Conservation (phyloP, 2,113 vertebrate species). For the Cyprinus carpio region DNA sequence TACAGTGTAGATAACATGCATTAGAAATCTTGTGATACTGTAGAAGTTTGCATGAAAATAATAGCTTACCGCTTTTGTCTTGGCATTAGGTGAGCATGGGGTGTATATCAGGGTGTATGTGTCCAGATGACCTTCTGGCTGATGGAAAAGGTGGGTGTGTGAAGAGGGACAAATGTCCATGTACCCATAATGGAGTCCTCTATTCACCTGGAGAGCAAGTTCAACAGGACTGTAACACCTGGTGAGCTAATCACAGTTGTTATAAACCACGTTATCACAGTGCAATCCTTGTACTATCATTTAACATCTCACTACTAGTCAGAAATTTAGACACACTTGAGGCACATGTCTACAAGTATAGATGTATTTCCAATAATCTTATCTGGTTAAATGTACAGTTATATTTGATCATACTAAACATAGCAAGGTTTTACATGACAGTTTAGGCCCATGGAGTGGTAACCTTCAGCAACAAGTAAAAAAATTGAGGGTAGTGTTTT, state of each 20-base stretch:
- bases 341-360: neutral
- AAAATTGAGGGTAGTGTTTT: too few relatives aligned
- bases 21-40: neutral
- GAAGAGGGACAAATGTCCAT: constrained; percentile 78
- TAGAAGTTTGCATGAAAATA: too few relatives aligned
- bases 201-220: constrained; percentile 79
- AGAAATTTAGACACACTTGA: neutral
- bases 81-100: constrained; percentile 74
- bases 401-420: too few relatives aligned
- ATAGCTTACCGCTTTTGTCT: neutral
- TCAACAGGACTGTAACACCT: constrained; percentile 86
- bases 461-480: too few relatives aligned
- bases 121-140: constrained; percentile 79
- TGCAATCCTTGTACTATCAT: neutral
- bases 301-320: neutral
- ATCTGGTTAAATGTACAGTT: neutral
- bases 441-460: too few relatives aligned
- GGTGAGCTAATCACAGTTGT: constrained; percentile 72
- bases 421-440: too few relatives aligned
- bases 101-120: constrained; percentile 88
- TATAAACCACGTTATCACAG: neutral
- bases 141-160: constrained; percentile 82
- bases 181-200: constrained; percentile 79
- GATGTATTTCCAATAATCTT: neutral
- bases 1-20: neutral